phyloP scores from a whole-genome alignment of 2,113 vertebrate genomes.

The Podarcis cretensis region DNA sequence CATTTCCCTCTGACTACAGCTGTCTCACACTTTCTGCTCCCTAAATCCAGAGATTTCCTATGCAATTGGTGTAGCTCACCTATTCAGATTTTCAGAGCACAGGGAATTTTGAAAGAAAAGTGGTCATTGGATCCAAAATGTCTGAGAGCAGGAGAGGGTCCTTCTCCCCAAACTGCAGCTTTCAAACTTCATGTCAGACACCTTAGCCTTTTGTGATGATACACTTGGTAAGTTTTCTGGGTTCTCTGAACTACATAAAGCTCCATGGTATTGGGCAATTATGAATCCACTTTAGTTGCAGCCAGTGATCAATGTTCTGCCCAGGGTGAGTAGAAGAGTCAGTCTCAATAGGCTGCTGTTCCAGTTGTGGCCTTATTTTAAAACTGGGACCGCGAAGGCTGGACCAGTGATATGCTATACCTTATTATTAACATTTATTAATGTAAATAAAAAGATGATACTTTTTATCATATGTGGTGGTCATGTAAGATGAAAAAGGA shows the following conservation, averaged over 20 bases:
- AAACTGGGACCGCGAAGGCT: not conserved
- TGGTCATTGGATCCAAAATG: not conserved
- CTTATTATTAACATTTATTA: not conserved
- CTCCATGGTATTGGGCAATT: not conserved
- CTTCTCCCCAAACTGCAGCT: not conserved
- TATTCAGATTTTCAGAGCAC: no score
- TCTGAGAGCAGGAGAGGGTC: not conserved
- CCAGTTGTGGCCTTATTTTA: not conserved
- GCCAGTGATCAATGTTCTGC: not conserved
- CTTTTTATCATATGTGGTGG: no score
- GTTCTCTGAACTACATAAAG: not conserved
- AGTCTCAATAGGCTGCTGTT: not conserved
- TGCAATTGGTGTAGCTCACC: no score
- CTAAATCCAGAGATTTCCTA: no score
- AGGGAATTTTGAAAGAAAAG: not conserved
- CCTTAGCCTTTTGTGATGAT: not conserved
- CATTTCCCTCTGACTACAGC: no score
- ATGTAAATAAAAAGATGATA: no score
- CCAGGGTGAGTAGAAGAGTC: not conserved
- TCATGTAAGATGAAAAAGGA: no score
- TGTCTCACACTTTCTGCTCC: no score
- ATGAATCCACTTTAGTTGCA: not conserved
- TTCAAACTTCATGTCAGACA: not conserved
- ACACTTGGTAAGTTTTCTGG: no score
- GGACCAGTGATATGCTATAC: not conserved